Evolutionary conservation across 2,797 vertebrate species (phyloP).

Genomic region (Schizothorax lantsangensis): DNA sequence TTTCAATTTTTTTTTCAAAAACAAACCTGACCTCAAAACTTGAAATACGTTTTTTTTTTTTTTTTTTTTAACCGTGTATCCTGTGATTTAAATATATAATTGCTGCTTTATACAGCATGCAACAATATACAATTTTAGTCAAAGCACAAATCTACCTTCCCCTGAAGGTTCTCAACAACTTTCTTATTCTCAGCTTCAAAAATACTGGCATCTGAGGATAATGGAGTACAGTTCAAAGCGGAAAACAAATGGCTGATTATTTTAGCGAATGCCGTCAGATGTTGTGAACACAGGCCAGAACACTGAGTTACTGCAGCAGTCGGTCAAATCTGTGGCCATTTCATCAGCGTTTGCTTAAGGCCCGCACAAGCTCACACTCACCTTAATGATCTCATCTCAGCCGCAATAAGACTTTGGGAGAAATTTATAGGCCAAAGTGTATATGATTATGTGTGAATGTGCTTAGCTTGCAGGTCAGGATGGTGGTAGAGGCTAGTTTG

Average conservation of each 20-base stretch:
- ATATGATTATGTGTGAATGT: conserved; percentile 74
- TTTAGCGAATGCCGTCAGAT: conserved; percentile 72
- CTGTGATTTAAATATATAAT: not conserved
- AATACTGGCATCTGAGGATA: conserved; percentile 57
- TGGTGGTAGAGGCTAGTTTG: not conserved
- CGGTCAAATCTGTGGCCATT: conserved; percentile 77
- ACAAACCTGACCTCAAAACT: no score
- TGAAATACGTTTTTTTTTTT: no score
- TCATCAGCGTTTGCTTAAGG: conserved; percentile 74
- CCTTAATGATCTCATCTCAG: conserved; percentile 75
- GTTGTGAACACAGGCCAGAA: conserved; percentile 65
- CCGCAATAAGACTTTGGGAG: conserved; percentile 64
- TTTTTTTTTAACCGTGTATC: no score
- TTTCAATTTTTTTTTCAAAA: no score
- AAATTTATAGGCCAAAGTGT: conserved; percentile 75
- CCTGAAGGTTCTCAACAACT: not conserved
- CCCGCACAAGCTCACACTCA: conserved; percentile 61
- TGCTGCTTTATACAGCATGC: not conserved
- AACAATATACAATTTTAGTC: not conserved
- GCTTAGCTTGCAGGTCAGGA: conserved; percentile 74
- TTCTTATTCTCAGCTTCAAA: conserved; percentile 6
- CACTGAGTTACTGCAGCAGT: conserved; percentile 79
- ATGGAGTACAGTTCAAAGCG: conserved; percentile 67
- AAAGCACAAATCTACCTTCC: not conserved
- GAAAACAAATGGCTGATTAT: conserved; percentile 79